Evolutionary conservation across 2,797 vertebrate genomes (phyloP), one percentile per base, ranked within the genome.

Genomic region (Crocodylus rhombifer): DNA sequence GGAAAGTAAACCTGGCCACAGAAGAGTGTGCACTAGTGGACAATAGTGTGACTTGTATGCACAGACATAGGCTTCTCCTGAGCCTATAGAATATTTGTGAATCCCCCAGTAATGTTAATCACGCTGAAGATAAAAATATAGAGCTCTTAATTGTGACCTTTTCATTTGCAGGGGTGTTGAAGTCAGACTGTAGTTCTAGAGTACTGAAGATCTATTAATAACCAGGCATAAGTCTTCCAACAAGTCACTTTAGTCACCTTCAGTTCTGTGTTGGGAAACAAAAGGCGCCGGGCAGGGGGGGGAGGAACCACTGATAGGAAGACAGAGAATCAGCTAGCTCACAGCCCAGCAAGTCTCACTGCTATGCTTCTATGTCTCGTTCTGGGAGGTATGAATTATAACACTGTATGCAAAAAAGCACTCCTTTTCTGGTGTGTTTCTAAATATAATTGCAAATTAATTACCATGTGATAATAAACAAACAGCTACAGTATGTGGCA

Each of bases 391-490:
- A 94, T 86, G 94, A 96, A 96, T 96, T 94, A 95, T 25, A 93
- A 73, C 5, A 62, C 64, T 25, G 33, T 4, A 3, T 55, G 3
- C 15, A 3, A 55, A 64, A 33, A n/a, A 14, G 4, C 78, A 51
- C 83, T 89, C 91, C 92, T 94, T 86, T 91, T 91, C 88, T 14
- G 69, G 86, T 94, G 92, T 92, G 91, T 95, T 96, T 95, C 2
- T 2, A 97, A 95, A 96, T 96, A 95, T 95, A 96, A 96, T 95
- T 95, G 91, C 94, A 87, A 96, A 97, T 96, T 94, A 91, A 94
- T 97, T 93, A 95, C 74, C 23, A n/a, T 13, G 57, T 88, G 89
- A 83, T 90, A 95, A 91, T 94, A 97, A 96, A 91, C 89, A 97
- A 97, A 92, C 95, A 96, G 80, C 77, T 84, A 94, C 80, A 71